Evolutionary conservation across 1,140 invertebrate species (phyloP).

Genomic region (Arctopsyche grandis): DNA sequence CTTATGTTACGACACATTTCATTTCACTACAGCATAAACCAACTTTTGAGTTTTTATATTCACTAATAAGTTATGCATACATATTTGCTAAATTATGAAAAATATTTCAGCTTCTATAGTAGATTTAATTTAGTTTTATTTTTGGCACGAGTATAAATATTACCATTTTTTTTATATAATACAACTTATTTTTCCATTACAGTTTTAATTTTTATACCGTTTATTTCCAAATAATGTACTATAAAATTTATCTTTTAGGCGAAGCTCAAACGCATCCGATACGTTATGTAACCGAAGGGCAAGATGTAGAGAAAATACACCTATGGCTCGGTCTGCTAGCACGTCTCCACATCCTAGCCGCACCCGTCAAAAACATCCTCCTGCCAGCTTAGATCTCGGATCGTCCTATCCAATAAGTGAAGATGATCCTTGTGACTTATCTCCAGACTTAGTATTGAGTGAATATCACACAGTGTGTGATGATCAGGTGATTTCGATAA

Average conservation of each 20-base stretch:
- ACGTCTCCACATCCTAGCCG: conserved; percentile 47
- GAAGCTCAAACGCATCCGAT: conserved; percentile 60
- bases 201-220: no score
- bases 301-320: conserved; percentile 52
- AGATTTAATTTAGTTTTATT: neutral
- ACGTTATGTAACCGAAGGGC: conserved; percentile 56
- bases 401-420: conserved; percentile 36
- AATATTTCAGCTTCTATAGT: neutral
- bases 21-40: no score
- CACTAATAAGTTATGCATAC: no score
- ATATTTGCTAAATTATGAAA: neutral
- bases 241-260: conserved; percentile 21
- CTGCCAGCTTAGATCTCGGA: conserved; percentile 41
- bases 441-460: conserved; percentile 45
- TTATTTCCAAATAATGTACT: no score
- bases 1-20: no score
- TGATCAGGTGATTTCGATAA: conserved; percentile 37
- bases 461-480: conserved; percentile 53
- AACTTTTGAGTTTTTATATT: no score
- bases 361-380: neutral
- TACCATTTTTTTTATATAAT: neutral
- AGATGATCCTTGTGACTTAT: conserved; percentile 41
- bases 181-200: neutral
- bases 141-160: neutral
- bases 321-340: conserved; percentile 47